Evolutionary conservation across 2,113 vertebrate species (phyloP), one percentile per base, ranked within the genome.

Genomic region (Sphaerodactylus townsendi): DNA sequence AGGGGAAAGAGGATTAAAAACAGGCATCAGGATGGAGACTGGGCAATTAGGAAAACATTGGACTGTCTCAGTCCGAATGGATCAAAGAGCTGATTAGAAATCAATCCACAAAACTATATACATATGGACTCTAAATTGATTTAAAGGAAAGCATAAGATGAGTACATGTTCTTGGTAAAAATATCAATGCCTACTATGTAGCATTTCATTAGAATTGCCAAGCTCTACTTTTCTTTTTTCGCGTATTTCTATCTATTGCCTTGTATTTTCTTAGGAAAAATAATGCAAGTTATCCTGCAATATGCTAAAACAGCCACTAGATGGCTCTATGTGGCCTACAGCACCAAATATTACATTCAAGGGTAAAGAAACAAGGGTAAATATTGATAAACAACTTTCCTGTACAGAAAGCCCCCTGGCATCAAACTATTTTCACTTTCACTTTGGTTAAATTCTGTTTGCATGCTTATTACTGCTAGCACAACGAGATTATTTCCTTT

Each of bases 71-170:
- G 84, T 80, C 1, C 23, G 73, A 30, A 86, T 91, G 48, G 15
- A 39, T 11, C 65, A 78, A 78, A 4, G 69, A 87, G n/a, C 82
- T 53, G 44, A 78, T 50, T 87, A 35, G 11, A 79, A 92, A 89
- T 4, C 4, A 25, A 13, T 85, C 83, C 75, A 65, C 82, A 35
- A 74, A 88, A 33, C 13, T 33, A 77, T 19, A 33, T 77, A 46
- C 23, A 3, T 28, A 74, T 48, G n/a, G 62, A n/a, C 14, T 28
- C 8, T 72, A 39, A 39, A n/a, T 30, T 75, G 41, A 28, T 71
- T 59, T 85, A 88, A 0, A 80, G 2, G 72, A 62, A 25, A 41
- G 1, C 3, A 44, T 9, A 35, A 39, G 25, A 41, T 62, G 15
- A 48, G 3, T 11, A 1, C 62, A 28, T 82, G 84, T 28, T 74